These are phyloP conservation scores for Hirudo medicinalis DNA, from an alignment of 1,140 invertebrate genomes.

Conservation along the genomic window DNA sequence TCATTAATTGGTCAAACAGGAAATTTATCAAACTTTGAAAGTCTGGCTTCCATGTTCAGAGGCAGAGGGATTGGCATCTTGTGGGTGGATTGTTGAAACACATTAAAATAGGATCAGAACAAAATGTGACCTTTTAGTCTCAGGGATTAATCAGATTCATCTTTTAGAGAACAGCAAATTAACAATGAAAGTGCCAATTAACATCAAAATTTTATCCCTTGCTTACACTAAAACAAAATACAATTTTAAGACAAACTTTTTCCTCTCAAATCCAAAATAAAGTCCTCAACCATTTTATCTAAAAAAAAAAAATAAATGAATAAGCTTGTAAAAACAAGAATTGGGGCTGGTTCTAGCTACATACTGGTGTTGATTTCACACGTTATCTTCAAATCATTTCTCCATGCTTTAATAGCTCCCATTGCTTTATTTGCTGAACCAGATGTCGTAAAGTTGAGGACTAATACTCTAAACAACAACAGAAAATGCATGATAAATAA, in stretches of 20 bases:
- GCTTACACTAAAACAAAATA: no score
- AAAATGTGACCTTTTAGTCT: no score
- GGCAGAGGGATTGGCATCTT: no score
- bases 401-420: background rate
- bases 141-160: no score
- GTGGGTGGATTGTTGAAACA: no score
- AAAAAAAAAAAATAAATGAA: background rate
- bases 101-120: no score
- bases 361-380: background rate
- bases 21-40: no score
- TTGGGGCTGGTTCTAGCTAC: background rate
- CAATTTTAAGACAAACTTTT: background rate
- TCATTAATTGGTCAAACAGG: constrained; percentile 1
- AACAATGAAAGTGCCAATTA: no score
- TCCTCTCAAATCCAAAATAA: background rate
- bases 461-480: background rate
- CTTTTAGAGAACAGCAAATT: no score
- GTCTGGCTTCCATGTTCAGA: no score
- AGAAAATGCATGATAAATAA: background rate
- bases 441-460: background rate
- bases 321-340: background rate
- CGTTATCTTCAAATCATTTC: background rate
- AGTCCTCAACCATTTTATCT: constrained; percentile 5
- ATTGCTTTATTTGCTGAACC: background rate
- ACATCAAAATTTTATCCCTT: no score